Evolutionary conservation across 2,113 vertebrate species (phyloP).

Genomic region (Lophura nycthemera): DNA sequence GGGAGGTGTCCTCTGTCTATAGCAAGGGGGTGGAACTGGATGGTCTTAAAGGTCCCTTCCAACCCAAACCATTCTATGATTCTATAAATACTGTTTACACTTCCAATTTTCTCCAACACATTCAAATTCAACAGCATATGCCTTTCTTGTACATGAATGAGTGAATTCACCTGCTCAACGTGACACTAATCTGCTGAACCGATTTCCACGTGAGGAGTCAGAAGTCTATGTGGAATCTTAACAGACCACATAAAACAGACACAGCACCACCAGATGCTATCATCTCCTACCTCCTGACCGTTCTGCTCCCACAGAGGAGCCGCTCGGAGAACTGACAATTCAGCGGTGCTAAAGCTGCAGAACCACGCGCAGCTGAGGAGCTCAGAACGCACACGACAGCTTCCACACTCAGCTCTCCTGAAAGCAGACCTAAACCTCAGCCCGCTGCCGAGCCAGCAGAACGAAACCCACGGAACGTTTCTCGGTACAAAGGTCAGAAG

Average conservation of each 20-base stretch:
- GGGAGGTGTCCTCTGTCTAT: no score
- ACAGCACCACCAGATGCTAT: background rate
- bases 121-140: accelerated
- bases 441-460: background rate
- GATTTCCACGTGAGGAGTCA: background rate
- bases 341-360: background rate
- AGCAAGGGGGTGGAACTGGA: no score
- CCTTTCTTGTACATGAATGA: background rate
- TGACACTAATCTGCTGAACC: accelerated
- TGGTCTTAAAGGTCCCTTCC: no score
- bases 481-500: background rate
- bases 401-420: background rate
- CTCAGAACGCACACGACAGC: accelerated
- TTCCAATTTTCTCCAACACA: background rate
- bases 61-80: no score
- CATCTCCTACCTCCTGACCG: no score
- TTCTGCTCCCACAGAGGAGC: background rate
- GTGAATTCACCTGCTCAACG: background rate
- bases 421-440: accelerated
- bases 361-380: background rate
- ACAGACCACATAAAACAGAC: background rate
- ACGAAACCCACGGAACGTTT: background rate
- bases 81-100: background rate
- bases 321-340: background rate
- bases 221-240: background rate